Base-by-base conservation (phyloP, 2,888 invertebrate species). In the Athalia rosae region DNA sequence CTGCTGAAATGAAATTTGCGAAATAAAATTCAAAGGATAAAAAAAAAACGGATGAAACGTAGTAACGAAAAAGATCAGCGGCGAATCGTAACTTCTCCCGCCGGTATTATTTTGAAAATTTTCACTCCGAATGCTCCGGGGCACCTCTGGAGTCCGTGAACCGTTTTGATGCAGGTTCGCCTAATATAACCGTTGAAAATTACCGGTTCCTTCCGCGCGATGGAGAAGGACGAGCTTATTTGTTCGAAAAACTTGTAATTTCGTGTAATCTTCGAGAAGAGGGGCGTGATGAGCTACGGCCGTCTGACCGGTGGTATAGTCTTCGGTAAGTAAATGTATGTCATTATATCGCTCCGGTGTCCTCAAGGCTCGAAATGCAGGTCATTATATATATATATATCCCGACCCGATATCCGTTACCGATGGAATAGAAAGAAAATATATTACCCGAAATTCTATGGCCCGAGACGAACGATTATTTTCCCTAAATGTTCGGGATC, bases 231-330 rank as follows among this genome's bases (percentile, higher is more conserved):
- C 80, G 77, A 76, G 80, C 78, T 79, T 77, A 79, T 81, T 84
- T 83, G 80, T 77, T 78, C 80, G 80, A 85, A 86, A 86, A 84
- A 80, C 80, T 73, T 82, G 83, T 84, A 86, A 85, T 86, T 86
- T 85, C 83, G 81, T 84, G 83, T 83, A 85, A 86, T 86, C 85
- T 83, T 84, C 83, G 79, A 79, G 78, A 83, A 80, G 82, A 81
- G 82, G 62, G 86, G 86, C 86, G 86, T 85, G 74, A 61, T 28
- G 28, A 28, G 28, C 28, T 28, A 61, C 74, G 74, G 45, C 74
- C 74, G 74, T 74, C 74, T 74, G 84, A 81, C 77, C 81, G 69
- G 80, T 81, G 82, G 80, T 80, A 81, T 80, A 79, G 79, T 80
- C 61, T 74, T 74, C 74, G 74, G 48, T 74, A 62, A 74, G 74